These are phyloP conservation scores for Sebastes iracundus DNA, from an alignment of 2,797 vertebrate genomes.

Conservation along the genomic window DNA sequence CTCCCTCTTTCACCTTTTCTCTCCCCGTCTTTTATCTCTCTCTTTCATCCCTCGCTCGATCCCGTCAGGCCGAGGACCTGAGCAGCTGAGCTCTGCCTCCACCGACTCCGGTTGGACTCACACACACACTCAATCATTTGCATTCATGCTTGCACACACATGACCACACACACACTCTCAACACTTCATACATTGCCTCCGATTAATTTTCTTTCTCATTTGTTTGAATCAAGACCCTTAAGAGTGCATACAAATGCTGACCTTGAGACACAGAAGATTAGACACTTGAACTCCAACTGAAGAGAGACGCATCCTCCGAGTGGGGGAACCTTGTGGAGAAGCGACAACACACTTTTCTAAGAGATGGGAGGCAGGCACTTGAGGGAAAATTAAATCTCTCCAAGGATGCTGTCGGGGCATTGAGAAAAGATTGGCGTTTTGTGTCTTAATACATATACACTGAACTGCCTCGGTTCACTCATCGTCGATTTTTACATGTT, in stretches of 20 bases:
- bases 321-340: slow-evolving; percentile 71
- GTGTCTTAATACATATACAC: slow-evolving; percentile 53
- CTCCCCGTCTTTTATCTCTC: slow-evolving; percentile 54
- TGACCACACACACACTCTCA: slow-evolving; percentile 4
- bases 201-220: slow-evolving; percentile 72
- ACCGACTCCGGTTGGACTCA: slow-evolving; percentile 16
- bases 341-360: slow-evolving; percentile 66
- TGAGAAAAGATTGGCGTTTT: slow-evolving; percentile 66
- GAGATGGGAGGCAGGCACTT: slow-evolving; percentile 71
- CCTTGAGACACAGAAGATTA: slow-evolving; percentile 75
- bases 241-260: slow-evolving; percentile 63
- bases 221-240: slow-evolving; percentile 73
- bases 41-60: slow-evolving; percentile 68
- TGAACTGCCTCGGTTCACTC: slow-evolving; percentile 28
- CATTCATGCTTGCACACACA: slow-evolving; percentile 18
- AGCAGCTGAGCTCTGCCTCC: slow-evolving; percentile 64
- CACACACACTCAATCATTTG: slow-evolving; percentile 26
- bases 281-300: slow-evolving; percentile 72
- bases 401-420: slow-evolving; percentile 71
- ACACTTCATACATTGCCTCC: slow-evolving; percentile 50
- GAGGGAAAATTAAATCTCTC: slow-evolving; percentile 80
- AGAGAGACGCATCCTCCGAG: slow-evolving; percentile 64
- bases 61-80: slow-evolving; percentile 49
- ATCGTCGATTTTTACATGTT: slow-evolving; percentile 21
- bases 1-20: slow-evolving; percentile 56